A percentile compares a stretch with the other conserved stretches of the same genome.
Evolutionary conservation across 2,797 vertebrate species (phyloP).

Genomic region (Anomalospiza imberbis): DNA sequence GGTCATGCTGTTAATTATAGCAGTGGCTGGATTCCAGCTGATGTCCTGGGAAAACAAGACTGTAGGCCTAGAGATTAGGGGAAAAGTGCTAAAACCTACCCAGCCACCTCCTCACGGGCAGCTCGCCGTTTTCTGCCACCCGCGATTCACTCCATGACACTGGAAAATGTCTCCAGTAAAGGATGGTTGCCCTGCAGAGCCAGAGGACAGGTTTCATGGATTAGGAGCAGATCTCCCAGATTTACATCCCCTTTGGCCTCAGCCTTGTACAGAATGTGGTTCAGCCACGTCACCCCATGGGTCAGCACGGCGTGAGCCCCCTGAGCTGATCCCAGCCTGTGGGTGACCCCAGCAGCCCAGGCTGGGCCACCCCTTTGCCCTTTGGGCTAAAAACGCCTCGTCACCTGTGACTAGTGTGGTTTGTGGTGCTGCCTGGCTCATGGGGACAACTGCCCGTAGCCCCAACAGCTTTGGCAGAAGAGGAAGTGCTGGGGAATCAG

Average conservation of each 20-base stretch:
- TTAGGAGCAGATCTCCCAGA: background rate
- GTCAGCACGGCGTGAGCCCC: accelerated
- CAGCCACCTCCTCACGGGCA: accelerated
- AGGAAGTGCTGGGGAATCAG: too few species aligned
- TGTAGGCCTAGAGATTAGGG: background rate
- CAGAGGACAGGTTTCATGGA: background rate
- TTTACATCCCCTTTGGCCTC: too few species aligned
- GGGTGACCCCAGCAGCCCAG: accelerated
- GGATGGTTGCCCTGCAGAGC: background rate
- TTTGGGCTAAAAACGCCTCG: accelerated
- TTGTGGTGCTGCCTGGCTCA: accelerated
- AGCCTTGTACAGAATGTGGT: accelerated
- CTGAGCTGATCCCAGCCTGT: accelerated
- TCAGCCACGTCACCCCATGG: accelerated
- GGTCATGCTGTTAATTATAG: background rate
- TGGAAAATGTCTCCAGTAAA: accelerated
- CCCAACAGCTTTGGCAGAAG: accelerated
- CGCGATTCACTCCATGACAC: accelerated
- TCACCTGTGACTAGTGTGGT: accelerated
- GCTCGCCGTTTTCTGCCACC: accelerated
- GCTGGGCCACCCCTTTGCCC: too few species aligned
- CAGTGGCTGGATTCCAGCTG: conserved; percentile 5
- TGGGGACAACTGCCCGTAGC: accelerated
- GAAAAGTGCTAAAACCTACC: background rate
- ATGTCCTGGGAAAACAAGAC: background rate